phyloP scores from a whole-genome alignment of 2,797 vertebrate genomes.

The Cyprinella venusta region DNA sequence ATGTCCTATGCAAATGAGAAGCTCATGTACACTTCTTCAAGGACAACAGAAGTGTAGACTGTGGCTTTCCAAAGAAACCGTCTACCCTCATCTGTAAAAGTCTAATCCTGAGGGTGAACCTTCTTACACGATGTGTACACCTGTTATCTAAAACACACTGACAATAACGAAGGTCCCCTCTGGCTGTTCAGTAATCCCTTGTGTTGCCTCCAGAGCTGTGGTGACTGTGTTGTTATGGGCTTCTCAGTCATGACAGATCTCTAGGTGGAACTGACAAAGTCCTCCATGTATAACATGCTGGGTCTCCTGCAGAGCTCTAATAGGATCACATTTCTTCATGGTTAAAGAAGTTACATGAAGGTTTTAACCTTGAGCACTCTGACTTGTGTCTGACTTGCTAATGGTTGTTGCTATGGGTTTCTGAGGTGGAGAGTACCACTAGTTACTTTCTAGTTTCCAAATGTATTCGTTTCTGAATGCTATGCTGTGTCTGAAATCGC shows the following conservation, averaged over 20 bases:
- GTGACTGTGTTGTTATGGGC: constrained; percentile 7
- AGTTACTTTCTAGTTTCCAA: neutral
- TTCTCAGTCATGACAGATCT: constrained; percentile 51
- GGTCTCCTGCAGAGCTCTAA: constrained; percentile 36
- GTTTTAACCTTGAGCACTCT: constrained; percentile 16
- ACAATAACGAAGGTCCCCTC: constrained; percentile 27
- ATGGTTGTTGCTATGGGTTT: constrained; percentile 28
- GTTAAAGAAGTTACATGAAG: constrained; percentile 25
- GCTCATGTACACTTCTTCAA: constrained; percentile 69
- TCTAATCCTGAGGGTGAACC: constrained; percentile 2
- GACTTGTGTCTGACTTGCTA: constrained; percentile 22
- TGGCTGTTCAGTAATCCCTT: constrained; percentile 30
- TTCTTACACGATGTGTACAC: constrained; percentile 13
- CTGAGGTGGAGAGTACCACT: neutral
- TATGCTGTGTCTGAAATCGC: neutral
- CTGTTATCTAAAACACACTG: constrained; percentile 26
- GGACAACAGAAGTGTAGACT: constrained; percentile 64
- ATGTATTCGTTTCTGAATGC: neutral
- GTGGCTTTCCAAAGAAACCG: constrained; percentile 14
- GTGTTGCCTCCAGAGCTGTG: neutral
- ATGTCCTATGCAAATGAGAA: constrained; percentile 80
- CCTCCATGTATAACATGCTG: constrained; percentile 25
- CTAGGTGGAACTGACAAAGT: constrained; percentile 46
- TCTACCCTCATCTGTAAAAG: constrained; percentile 6
- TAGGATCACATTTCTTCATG: constrained; percentile 35